Base-by-base conservation (phyloP, 2,797 vertebrate genomes). In the Sebastes vulpes region DNA sequence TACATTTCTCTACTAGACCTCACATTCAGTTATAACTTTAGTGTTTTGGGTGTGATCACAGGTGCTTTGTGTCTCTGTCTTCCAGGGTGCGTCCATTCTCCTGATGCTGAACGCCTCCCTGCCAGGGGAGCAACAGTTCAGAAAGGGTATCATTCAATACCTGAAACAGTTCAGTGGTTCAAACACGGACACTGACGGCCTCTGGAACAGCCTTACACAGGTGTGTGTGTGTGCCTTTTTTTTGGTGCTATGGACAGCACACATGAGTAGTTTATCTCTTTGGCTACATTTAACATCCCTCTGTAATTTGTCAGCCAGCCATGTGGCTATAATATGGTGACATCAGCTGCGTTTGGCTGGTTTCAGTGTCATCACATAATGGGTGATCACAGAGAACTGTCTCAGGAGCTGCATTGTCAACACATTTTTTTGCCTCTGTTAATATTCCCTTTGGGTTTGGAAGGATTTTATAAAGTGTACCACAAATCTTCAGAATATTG, bases 141-240 rank as follows among this genome's bases (percentile, higher is more conserved):
- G 90, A 84, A 96, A 96, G 81, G 97, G 97, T 14, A 77, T 99
- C 77, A 93, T 96, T 77, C 75, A 95, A 11, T 99, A 99, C 84
- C 93, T 99, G 18, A 93, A 87, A 26, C 93, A 96, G 77, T 97
- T 97, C 81, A 95, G 83, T 7, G 96, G 95, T 20, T 79, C 65
- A 69, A 98, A 97, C 79, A 97, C 97, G 2, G 93, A 89, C 69
- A 99, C 95, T 3, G 92, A 97, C 26, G 95, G 98, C 79, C 93
- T 99, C 16, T 99, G 98, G 98, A 97, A 97, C 89, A 97, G 97
- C 88, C 96, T 99, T 79, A 97, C 97, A 71, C 91, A 97, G 97
- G 98, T 99, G 12, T 23, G 81, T 77, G 81, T 77, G n/a, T 28
- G 16, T 42, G 3, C 5, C 18, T 28, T 32, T 56, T 56, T 53